Conservation (phyloP, 2,888 invertebrate genomes). For the Podotricha telesiphe region DNA sequence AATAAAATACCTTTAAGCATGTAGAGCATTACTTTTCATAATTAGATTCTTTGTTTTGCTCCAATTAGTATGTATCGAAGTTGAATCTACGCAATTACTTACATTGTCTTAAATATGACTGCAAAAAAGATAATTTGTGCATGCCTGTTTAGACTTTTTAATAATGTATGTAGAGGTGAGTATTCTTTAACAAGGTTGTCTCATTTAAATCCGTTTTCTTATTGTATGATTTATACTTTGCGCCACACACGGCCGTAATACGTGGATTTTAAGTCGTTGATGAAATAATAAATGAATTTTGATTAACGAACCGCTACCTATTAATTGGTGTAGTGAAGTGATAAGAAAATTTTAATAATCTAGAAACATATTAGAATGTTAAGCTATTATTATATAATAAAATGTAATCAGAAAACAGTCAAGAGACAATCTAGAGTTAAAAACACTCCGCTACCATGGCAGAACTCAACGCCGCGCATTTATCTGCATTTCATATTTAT, state of each 20-base stretch:
- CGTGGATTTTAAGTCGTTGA: constrained; percentile 15
- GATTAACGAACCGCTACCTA: not conserved
- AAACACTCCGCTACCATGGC: no score
- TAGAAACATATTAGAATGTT: no score
- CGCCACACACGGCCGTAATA: constrained; percentile 1
- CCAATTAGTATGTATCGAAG: constrained; percentile 41
- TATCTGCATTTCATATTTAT: no score
- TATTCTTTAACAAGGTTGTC: not conserved
- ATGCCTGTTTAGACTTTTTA: not conserved
- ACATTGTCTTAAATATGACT: constrained; percentile 31
- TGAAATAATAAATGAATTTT: constrained; percentile 24
- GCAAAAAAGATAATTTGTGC: constrained; percentile 3
- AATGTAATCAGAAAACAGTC: no score
- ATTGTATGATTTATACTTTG: constrained; percentile 23
- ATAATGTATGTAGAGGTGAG: accelerated
- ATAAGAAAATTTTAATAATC: no score
- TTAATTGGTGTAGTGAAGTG: not conserved
- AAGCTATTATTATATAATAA: no score
- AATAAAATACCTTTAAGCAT: constrained; percentile 38
- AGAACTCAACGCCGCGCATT: no score
- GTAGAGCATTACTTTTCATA: constrained; percentile 44
- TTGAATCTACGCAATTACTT: constrained; percentile 38
- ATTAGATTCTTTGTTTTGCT: constrained; percentile 46
- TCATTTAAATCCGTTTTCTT: not conserved
- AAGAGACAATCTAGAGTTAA: no score